Base-by-base conservation (phyloP, 1,140 invertebrate species). In the Palaemon carinicauda region DNA sequence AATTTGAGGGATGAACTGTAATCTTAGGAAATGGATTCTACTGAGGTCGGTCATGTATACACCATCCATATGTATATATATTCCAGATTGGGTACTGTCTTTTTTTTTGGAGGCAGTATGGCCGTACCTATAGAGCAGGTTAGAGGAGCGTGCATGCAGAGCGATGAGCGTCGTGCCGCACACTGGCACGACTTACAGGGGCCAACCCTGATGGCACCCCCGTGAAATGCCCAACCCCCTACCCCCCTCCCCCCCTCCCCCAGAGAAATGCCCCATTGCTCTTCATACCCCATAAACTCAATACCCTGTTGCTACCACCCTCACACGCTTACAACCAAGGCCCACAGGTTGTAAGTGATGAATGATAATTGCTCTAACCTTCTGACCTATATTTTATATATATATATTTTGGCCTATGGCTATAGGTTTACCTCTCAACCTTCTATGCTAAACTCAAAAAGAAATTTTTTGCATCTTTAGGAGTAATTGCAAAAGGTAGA, bases 111-210 rank as follows among this genome's bases (percentile, higher is more conserved):
- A 12, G 60, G 14, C 3, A 41, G 52, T 19, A 74, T 69, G 50
- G 54, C 74, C 84, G 77, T 86, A 86, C 84, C 84, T 86, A n/a
- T n/a, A 80, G 84, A 86, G 65, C 84, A 86, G 78, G 84, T 65
- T 41, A 53, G 84, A 86, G 84, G 77, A 74, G 29, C 74, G 84
- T n/a, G 65, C 78, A 53, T 86, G 84, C 84, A 86, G 84, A 86
- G 84, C 77, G 84, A 29, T 41, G 78, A 50, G 29, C 84, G 84
- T 51, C 77, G 65, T 51, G 24, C 84, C 77, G 69, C 65, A 86
- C 84, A 86, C 84, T 86, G 84, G 65, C 71, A 7, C 41, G 53
- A 4, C 75, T 60, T 77, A 24, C 33, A 24, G 29, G 52, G 78
- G 82, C 82, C 82, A 84, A 78, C 33, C 54, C 17, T 31, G 29